These are phyloP conservation scores for Tridacna gigas DNA, from an alignment of 2,888 invertebrate genomes.

Conservation along the genomic window DNA sequence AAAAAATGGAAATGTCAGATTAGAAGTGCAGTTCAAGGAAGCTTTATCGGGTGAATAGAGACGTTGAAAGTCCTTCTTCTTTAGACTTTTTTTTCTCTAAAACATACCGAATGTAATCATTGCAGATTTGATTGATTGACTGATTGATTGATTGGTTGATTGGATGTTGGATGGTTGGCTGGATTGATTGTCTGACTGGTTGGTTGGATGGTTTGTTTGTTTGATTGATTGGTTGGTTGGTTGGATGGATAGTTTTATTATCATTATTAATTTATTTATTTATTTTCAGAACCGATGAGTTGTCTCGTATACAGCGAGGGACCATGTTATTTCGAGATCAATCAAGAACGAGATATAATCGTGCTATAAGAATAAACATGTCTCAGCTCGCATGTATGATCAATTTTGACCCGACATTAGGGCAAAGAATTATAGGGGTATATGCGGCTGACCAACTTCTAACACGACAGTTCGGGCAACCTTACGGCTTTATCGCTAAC, in stretches of 20 bases:
- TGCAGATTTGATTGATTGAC: too few species aligned
- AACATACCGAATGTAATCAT: too few species aligned
- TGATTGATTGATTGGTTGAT: too few species aligned
- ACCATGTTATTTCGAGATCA: conserved; percentile 43
- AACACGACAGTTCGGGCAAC: background rate
- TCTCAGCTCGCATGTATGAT: conserved; percentile 34
- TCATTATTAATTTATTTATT: background rate
- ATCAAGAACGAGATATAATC: conserved; percentile 37
- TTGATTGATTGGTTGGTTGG: background rate
- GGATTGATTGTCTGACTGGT: too few species aligned
- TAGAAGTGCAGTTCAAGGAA: conserved; percentile 27
- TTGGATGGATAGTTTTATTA: background rate
- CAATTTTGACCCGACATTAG: conserved; percentile 34
- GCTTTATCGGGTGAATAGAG: conserved; percentile 20
- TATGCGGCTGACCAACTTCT: conserved; percentile 40
- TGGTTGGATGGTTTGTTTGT: too few species aligned
- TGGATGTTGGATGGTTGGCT: too few species aligned
- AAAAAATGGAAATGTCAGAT: conserved; percentile 39
- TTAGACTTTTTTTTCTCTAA: background rate
- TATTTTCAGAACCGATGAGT: conserved; percentile 49
- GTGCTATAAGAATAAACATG: conserved; percentile 20
- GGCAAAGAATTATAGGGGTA: conserved; percentile 25
- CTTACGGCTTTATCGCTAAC: conserved; percentile 40
- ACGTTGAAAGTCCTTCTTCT: background rate
- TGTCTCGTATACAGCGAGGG: conserved; percentile 49